Evolutionary conservation across 23 tunicate species (phyloP).

Genomic region (Aplidium turbinatum): DNA sequence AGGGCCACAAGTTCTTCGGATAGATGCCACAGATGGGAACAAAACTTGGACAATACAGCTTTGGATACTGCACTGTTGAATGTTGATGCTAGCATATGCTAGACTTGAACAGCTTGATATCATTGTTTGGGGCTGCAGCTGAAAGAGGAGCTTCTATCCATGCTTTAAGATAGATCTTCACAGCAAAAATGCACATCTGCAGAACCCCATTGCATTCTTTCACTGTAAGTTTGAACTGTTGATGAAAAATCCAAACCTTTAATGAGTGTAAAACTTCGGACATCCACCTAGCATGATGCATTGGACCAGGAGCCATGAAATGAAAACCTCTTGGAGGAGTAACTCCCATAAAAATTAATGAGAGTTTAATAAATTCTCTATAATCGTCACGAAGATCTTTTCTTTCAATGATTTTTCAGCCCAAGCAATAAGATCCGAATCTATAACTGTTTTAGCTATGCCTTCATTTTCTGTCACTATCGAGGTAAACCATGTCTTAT

Average conservation of each 20-base stretch:
- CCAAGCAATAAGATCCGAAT: constrained; percentile 12
- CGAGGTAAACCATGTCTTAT: background rate
- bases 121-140: constrained; percentile 19
- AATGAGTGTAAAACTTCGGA: background rate
- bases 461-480: background rate
- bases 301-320: constrained; percentile 17
- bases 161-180: constrained; percentile 17
- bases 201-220: constrained; percentile 7
- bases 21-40: constrained; percentile 20
- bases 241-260: constrained; percentile 22
- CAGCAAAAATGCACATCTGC: constrained; percentile 15
- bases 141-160: constrained; percentile 22
- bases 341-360: constrained; percentile 8
- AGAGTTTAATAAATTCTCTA: constrained; percentile 14
- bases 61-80: constrained; percentile 22
- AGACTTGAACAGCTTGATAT: too few relatives aligned
- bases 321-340: constrained; percentile 15
- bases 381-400: constrained; percentile 20
- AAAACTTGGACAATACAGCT: constrained; percentile 18
- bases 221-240: constrained; percentile 24
- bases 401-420: constrained; percentile 2
- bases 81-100: constrained; percentile 25
- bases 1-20: constrained; percentile 22
- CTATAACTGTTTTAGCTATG: background rate
- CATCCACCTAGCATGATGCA: constrained; percentile 33